Evolutionary conservation across 2,797 vertebrate genomes (phyloP), one percentile per base, ranked within the genome.

Genomic region (Lophius americanus): DNA sequence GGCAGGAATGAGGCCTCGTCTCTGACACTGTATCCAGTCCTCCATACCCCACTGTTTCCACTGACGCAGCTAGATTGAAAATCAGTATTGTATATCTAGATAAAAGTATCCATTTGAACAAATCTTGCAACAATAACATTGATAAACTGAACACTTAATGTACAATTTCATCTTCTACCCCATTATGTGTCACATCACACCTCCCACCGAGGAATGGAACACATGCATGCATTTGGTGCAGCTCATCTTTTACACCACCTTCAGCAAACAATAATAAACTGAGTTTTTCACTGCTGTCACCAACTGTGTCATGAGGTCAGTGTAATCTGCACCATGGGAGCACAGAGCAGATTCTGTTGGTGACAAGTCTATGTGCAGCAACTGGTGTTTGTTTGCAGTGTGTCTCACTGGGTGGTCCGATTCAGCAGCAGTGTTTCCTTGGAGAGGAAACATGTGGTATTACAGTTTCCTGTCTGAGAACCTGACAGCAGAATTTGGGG

Each of bases 331-430:
- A 61, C 14, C 10, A 35, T 23, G 9, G 12, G 36, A 44, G 48
- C 63, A 36, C 14, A 10, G 35, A 48, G 8, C 32, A 64, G 52
- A 54, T 50, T 59, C 23, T 67, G 57, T 23, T 51, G 46, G 61
- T 68, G 38, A 75, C 72, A 70, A 63, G 44, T 44, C 35, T 49
- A 41, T 14, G 49, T 51, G 43, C 51, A 64, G 58, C 51, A 74
- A 66, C 54, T 12, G 2, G 39, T 54, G 60, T 72, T 60, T 82
- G 75, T 82, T 89, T 75, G 51, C 71, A 61, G 52, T 3, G 35
- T 67, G 56, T 82, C 77, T 68, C 42, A 5, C 38, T 86, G 88
- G 90, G 91, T 90, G 90, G 90, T 88, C 87, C 13, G 48, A 4
- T 75, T 68, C 52, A 66, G 64, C 7, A 2, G 46, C 70, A 61